Evolutionary conservation across 2,797 vertebrate species (phyloP), one percentile per base, ranked within the genome.

Genomic region (Remorina albescens): DNA sequence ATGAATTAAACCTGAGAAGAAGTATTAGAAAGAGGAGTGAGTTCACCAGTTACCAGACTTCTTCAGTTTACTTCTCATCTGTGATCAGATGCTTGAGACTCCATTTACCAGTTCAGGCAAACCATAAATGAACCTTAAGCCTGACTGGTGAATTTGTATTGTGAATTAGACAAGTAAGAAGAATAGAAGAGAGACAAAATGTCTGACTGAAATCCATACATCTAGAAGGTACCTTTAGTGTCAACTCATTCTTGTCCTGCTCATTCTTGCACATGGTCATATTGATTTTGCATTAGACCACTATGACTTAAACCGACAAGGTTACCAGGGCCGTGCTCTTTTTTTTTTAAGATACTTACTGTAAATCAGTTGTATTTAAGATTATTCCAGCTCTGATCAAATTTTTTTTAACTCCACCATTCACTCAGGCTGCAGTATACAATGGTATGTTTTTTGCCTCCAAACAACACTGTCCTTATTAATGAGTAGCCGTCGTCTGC

Each of bases 401-500:
- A n/a, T 34, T 7, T 39, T 71, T 58, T 39, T 2, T 76, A n/a
- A n/a, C 23, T 28, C 10, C 64, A 46, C 9, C n/a, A n/a, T n/a
- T n/a, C n/a, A 62, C 11, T 39, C 23, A 47, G 36, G 5, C 11
- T 11, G 13, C 54, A 80, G 39, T n/a, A 18, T 26, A 30, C 3
- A 0, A 62, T 57, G 15, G 7, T 13, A 15, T 59, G 3, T 39
- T 54, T 54, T 59, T 73, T 6, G 11, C 13, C 21, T 15, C 47
- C 23, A 58, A 78, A 70, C 44, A 56, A 37, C 51, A 46, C 63
- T 80, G 74, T 69, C 26, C 76, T 70, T 72, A 69, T 83, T 77
- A 80, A 74, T 78, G 63, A 74, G 53, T 26, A 54, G 71, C 76
- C 70, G 72, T 83, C 53, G 19, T 78, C 67, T 65, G 57, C 62